Evolutionary conservation across 2,113 vertebrate genomes (phyloP), one percentile per base, ranked within the genome.

Genomic region (Melanostigma gelatinosum): DNA sequence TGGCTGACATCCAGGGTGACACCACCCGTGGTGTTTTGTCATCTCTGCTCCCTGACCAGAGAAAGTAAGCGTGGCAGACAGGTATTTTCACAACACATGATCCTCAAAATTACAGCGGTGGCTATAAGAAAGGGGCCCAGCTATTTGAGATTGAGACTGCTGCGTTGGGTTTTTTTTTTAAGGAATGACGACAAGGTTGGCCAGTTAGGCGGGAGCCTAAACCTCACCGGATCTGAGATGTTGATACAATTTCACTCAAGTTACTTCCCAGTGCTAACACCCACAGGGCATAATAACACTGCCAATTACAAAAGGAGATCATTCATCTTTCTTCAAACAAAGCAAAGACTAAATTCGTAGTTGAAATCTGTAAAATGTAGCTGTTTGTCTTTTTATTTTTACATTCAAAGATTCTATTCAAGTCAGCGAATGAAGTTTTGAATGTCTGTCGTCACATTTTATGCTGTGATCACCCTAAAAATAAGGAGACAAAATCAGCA

Each of bases 21-120:
- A 92, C 89, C 87, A 93, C 92, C 93, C 90, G 87, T 93, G 93
- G 88, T 93, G 89, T 91, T 93, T 91, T 91, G 92, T 93, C 92
- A 88, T 90, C 83, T 77, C 81, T 71, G 80, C 66, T 90, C 78
- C 72, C 84, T 85, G 50, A 82, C 62, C 72, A 83, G 71, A 63
- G 85, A 89, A 71, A 72, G 74, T 87, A 82, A 92, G 82, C 70
- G 55, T 77, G 89, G 79, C 64, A 3, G 93, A 91, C 91, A 92
- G 93, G 93, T 92, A 83, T 90, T 84, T 88, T 88, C 88, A 85
- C 89, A 90, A 84, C 79, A 89, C 85, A 74, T 83, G 80, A 86
- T 64, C 46, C 72, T 91, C 90, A 90, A 89, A 86, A 75, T 74
- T 85, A 67, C 42, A 38, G 63, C n/a, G 50, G 58, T 67, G n/a